phyloP scores from a whole-genome alignment of 1,140 invertebrate genomes.

The Eriocheir sinensis region DNA sequence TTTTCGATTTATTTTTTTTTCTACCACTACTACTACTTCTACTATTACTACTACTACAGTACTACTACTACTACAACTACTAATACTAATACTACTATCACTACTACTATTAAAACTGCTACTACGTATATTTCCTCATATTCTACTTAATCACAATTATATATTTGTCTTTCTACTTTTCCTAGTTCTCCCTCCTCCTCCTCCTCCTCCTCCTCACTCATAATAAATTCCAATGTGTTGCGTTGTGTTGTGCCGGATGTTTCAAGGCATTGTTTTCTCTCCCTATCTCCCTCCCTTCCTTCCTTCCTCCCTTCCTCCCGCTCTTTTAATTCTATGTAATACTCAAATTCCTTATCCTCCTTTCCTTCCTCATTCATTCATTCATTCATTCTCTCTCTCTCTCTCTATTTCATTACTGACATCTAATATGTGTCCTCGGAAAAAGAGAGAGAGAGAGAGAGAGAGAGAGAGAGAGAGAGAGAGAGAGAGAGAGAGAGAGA shows the following conservation, averaged over 20 bases:
- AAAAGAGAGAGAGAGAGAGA: too few species aligned
- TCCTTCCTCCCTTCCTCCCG: too few species aligned
- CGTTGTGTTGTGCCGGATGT: too few species aligned
- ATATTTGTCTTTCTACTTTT: not conserved
- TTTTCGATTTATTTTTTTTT: not conserved
- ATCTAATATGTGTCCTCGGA: not conserved
- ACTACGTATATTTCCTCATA: not conserved
- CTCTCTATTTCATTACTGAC: not conserved
- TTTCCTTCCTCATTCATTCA: not conserved
- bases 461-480: slow-evolving; percentile 43
- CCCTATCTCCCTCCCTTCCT: too few species aligned
- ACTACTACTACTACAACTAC: slow-evolving; percentile 24
- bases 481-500: slow-evolving; percentile 60
- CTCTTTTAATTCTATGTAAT: too few species aligned
- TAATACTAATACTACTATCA: not conserved
- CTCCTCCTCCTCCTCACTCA: not conserved
- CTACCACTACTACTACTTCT: not conserved
- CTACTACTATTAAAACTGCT: not conserved
- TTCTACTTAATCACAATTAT: too few species aligned
- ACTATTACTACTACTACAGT: not conserved
- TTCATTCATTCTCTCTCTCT: not conserved
- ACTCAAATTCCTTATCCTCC: not conserved
- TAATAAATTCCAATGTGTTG: too few species aligned
- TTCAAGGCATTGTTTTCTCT: too few species aligned
- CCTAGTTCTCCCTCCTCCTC: not conserved